These are phyloP conservation scores for Drosophila chauvacae DNA, from an alignment of 1,140 invertebrate genomes.

Conservation along the genomic window DNA sequence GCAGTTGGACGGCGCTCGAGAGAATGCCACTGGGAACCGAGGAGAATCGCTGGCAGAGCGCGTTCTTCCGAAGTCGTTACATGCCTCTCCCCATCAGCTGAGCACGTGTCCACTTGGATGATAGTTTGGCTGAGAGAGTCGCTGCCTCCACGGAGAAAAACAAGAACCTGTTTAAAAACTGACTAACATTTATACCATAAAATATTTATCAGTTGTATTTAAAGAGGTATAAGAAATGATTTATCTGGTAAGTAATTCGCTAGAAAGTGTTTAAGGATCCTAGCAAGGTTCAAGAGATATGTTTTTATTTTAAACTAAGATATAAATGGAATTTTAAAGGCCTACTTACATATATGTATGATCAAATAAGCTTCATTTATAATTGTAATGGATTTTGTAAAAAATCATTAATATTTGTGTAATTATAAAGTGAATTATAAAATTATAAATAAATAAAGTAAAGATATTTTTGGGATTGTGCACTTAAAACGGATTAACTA, in stretches of 20 bases:
- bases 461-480: no score
- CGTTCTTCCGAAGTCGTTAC: constrained; percentile 7
- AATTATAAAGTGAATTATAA: no score
- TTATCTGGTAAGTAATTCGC: neutral
- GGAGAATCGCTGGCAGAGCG: constrained; percentile 2
- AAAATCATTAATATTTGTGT: no score
- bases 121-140: constrained; percentile 7
- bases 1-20: constrained; percentile 22
- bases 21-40: constrained; percentile 14
- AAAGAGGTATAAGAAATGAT: neutral
- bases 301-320: neutral
- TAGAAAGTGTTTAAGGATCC: neutral
- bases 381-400: neutral
- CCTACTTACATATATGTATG: neutral
- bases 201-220: neutral
- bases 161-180: neutral
- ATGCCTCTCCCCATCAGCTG: constrained; percentile 15
- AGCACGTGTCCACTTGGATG: constrained; percentile 11
- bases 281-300: neutral
- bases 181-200: neutral
- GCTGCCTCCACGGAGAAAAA: neutral
- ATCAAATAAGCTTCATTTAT: neutral
- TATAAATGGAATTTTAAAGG: neutral
- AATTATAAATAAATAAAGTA: no score
- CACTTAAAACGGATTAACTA: no score